A percentile compares a stretch with the other conserved stretches of the same genome.
Evolutionary conservation across 2,797 vertebrate genomes (phyloP).

Genomic region (Hipposideros larvatus): DNA sequence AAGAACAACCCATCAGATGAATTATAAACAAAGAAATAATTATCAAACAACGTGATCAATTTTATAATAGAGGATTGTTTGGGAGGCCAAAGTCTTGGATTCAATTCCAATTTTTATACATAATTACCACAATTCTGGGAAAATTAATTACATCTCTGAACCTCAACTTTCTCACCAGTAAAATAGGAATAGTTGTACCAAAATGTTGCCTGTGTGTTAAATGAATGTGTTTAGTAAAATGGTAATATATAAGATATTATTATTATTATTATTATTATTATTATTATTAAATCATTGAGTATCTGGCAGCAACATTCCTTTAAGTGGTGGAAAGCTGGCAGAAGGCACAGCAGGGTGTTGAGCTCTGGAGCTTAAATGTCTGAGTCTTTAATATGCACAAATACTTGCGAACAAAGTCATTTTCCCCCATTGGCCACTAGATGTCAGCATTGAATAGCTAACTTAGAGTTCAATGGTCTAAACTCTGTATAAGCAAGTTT

Average conservation of each 20-base stretch:
- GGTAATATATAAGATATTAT: not conserved
- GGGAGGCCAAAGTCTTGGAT: not conserved
- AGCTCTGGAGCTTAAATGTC: not conserved
- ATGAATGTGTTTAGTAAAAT: not conserved
- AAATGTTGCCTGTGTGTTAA: not conserved
- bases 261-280: not conserved
- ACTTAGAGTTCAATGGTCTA: not conserved
- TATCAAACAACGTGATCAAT: not conserved
- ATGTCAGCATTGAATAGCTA: conserved; percentile 3
- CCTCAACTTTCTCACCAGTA: not conserved
- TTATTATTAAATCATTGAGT: not conserved
- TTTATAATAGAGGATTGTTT: not conserved
- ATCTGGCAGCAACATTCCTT: not conserved
- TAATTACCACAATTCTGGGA: not conserved
- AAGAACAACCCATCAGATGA: not conserved
- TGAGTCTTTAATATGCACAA: not conserved
- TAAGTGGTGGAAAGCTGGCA: not conserved
- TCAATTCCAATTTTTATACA: not conserved
- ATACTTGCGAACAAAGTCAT: not conserved
- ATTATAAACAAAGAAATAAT: not conserved
- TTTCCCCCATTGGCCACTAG: conserved; percentile 16
- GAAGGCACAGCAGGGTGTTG: not conserved
- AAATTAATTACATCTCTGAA: not conserved
- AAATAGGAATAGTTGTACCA: not conserved
- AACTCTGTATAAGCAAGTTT: not conserved